Base-by-base conservation (phyloP, 2,113 vertebrate genomes). In the Siphamia tubifer region DNA sequence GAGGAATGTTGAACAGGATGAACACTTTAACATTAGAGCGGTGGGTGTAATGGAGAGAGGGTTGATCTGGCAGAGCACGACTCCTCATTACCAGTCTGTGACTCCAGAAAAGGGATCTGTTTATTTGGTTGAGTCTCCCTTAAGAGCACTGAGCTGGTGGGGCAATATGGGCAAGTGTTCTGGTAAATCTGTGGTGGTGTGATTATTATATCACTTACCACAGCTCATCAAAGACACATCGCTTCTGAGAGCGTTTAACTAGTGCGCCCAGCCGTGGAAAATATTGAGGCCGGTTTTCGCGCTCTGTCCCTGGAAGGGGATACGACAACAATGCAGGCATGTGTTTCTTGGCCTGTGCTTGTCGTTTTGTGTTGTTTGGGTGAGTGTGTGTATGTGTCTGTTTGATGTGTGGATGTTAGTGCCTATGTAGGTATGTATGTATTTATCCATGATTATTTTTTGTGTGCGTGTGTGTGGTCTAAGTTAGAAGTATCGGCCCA, bases 141-240 rank as follows among this genome's bases (percentile, higher is more conserved):
- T 58, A 15, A 56, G 52, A 82, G 68, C 72, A 63, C 34, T 35
- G 60, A 72, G 64, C 63, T 65, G 70, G 57, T 45, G 24, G 48
- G 54, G 64, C 73, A 66, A 47, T 47, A 19, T 52, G 72, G 63
- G 15, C 66, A 61, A 74, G 80, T 77, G 47, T 70, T 85, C 53
- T 57, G 74, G 74, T 53, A 65, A 75, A 76, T 28, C 28, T 53
- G 67, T 27, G 17, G 56, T 53, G 34, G 53, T 65, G 76, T 86
- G 81, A 87, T 91, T 89, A 88, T 87, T 87, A 66, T 85, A 78
- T 85, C 78, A 84, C 81, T 85, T 84, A 81, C 83, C 68, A 54
- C 63, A 65, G 69, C 69, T 87, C 84, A 87, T 89, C 88, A 91
- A 86, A 88, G 70, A 86, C 49, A 79, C 78, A 76, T 87, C 43